Evolutionary conservation across 2,888 invertebrate genomes (phyloP), one percentile per base, ranked within the genome.

Genomic region (Clunio marinus): DNA sequence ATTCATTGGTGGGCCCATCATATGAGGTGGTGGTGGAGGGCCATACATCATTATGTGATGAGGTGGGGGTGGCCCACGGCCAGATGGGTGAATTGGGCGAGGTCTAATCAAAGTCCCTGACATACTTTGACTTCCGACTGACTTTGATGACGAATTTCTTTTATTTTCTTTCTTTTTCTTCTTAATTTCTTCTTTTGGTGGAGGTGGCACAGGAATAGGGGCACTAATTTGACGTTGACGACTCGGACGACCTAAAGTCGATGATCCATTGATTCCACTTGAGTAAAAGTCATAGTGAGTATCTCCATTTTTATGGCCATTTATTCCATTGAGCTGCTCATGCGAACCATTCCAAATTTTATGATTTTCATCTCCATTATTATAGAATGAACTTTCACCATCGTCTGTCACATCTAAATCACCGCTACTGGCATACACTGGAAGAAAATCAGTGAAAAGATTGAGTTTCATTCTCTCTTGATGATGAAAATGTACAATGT

Each of bases 321-420:
- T 79, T 70, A 84, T 81, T 22, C 81, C 86, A 71, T 88, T 88
- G 32, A 90, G 81, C 69, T 89, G 86, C 76, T 91, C 90, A 28
- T 86, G 84, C 25, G 86, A 86, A 7, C 91, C 91, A 1, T 90
- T 89, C 94, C 95, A 95, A 45, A 95, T 89, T 78, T 95, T 95
- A 77, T 95, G 94, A 77, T 95, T 95, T 78, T 93, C 93, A 75
- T 94, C 92, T 0, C 93, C 93, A n/a, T n/a, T n/a, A 75, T 93
- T 93, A 78, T 89, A 93, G 69, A 88, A 86, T 71, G 92, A 92
- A 22, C 89, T 82, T 72, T 93, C 91, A 72, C 92, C 92, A 70
- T 88, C 87, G 28, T 77, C 78, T 70, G 79, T 74, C 70, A 82
- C 74, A 73, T 81, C 77, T 70, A 57, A 71, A 75, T 79, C 79